Base-by-base conservation (phyloP, 2,888 invertebrate species). In the Phalangium opilio region DNA sequence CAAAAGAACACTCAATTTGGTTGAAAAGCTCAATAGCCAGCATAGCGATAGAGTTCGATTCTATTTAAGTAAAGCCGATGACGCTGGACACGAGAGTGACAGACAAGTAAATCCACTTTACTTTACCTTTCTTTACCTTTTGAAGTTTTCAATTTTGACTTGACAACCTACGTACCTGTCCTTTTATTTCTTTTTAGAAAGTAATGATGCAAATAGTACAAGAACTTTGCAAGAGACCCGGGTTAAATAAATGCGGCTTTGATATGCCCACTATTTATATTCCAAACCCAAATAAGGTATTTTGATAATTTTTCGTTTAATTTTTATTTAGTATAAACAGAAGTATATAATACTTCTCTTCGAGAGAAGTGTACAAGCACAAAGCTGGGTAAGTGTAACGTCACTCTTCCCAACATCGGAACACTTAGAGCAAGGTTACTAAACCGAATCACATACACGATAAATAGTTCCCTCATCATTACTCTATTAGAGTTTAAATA, bases 141-240 rank as follows among this genome's bases (percentile, higher is more conserved):
- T n/a, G n/a, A n/a, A n/a, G n/a, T n/a, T 7, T 27, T 27, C 27
- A 27, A 27, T 27, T 8, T 4, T 38, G 38, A 38, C 18, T 38
- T 17, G 14, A 18, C 12, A n/a, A 34, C 14, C 2, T n/a, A 34
- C 11, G 15, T 17, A 3, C 36, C 4, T 36, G 8, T 1, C 10
- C 8, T 38, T 10, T 17, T 38, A 17, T 38, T 11, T 10, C n/a
- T 38, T 38, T 18, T 38, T 58, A 67, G 66, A 64, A 73, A 50
- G 73, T 73, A 2, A 66, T 73, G 68, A 74, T 74, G 73, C 74
- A 73, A 62, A 74, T 74, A 50, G 73, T 73, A 2, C 74, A 74
- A 58, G 74, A 74, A 57, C 58, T 74, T 43, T 74, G 74, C 57
- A 73, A 73, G 58, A 59, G 73, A 41, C 72, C 71, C 12, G 71